These are phyloP conservation scores for Homarus gammarus DNA, from an alignment of 2,888 invertebrate species.

Conservation along the genomic window DNA sequence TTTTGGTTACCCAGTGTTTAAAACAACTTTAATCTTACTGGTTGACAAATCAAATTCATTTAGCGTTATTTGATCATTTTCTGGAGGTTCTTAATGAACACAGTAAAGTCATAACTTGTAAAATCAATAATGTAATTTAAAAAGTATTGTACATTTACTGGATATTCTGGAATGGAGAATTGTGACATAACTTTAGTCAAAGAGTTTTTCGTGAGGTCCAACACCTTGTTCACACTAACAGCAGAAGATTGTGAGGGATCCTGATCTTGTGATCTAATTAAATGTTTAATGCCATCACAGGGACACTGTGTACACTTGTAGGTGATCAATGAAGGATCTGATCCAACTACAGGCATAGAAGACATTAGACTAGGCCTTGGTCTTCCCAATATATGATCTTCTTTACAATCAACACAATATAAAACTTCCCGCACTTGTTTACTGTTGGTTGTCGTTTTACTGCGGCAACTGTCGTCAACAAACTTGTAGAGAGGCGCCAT, in stretches of 20 bases:
- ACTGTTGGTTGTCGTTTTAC: background rate
- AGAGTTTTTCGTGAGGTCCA: background rate
- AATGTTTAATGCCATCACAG: conserved; percentile 23
- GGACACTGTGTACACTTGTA: background rate
- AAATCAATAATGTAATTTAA: background rate
- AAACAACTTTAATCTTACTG: no score
- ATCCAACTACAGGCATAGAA: background rate
- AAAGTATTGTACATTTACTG: background rate
- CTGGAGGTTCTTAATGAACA: background rate
- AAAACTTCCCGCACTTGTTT: background rate
- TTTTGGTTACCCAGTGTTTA: no score
- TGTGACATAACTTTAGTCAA: background rate
- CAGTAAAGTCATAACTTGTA: background rate
- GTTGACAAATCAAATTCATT: background rate
- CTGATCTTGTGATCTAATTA: background rate
- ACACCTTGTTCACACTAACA: background rate
- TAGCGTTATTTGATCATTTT: background rate
- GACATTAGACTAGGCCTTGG: background rate
- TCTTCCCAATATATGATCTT: background rate
- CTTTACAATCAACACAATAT: background rate
- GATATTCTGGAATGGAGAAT: background rate
- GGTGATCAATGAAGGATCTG: background rate
- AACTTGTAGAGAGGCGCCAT: conserved; percentile 5
- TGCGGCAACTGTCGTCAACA: background rate
- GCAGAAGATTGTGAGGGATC: background rate